Base-by-base conservation (phyloP, 2,797 vertebrate genomes). In the Phataginus tricuspis region DNA sequence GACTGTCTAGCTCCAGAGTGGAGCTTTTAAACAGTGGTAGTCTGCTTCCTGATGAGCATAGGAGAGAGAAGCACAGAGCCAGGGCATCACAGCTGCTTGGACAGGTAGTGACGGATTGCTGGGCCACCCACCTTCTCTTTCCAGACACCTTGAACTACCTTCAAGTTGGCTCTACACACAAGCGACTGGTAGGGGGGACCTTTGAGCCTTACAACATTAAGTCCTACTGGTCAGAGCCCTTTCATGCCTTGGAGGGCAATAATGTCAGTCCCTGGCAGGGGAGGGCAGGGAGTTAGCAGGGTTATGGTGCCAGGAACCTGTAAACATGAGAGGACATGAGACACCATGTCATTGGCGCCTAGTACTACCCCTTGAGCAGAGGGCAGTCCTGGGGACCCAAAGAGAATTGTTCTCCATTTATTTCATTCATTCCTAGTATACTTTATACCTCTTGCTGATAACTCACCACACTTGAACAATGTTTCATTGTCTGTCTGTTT, bases 361-460 rank as follows among this genome's bases (percentile, higher is more conserved):
- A 1, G 18, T 21, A 15, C 75, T 37, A 29, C 12, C 21, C 3
- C n/a, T 2, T 9, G 34, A 53, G 57, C 19, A 23, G 64, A 80
- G 49, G 15, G 19, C 31, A 10, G 31, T 42, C 57, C 21, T 4
- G 53, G 82, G 21, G 18, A 14, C 75, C 59, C 42, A 5, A 2
- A 0, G 37, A 91, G 69, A 39, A 27, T 49, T 27, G 16, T 53
- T 49, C 39, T 7, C 21, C 1, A 0, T 71, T 45, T 14, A 29
- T 64, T 21, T 63, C 66, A 19, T 31, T 77, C 90, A 25, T 29
- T 64, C 13, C 45, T 5, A 0, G 25, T 13, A 4, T 0, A 31
- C 19, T 27, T 37, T 5, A 12, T 1, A 39, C 16, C 0, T 23
- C 25, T 18, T 2, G 1, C 29, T 34, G 39, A 5, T 25, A 37